phyloP scores from a whole-genome alignment of 1,140 invertebrate species.

The Elymnias hypermnestra region DNA sequence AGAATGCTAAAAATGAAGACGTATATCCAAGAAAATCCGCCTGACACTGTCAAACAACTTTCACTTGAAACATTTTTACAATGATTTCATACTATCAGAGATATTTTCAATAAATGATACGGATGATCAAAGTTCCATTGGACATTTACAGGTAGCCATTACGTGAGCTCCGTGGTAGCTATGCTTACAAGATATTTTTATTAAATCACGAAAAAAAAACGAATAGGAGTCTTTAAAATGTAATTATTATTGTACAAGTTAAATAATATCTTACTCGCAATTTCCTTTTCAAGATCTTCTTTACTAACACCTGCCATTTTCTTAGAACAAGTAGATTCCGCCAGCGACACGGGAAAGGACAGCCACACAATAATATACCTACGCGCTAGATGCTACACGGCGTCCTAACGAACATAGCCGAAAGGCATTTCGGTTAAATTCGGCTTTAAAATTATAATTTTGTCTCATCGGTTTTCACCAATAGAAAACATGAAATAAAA shows the following conservation, averaged over 20 bases:
- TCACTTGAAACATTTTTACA: conserved; percentile 55
- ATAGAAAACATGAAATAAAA: conserved; percentile 7
- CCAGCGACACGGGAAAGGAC: conserved; percentile 32
- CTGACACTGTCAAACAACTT: conserved; percentile 45
- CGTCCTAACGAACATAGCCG: conserved; percentile 48
- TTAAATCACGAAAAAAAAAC: conserved; percentile 3
- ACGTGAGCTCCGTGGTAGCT: conserved; percentile 28
- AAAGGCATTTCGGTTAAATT: conserved; percentile 31
- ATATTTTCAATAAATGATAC: conserved; percentile 51
- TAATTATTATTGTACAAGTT: neutral
- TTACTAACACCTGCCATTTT: conserved; percentile 82
- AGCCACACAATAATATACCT: conserved; percentile 71
- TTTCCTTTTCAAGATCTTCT: conserved; percentile 83
- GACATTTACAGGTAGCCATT: conserved; percentile 60
- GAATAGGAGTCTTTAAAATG: neutral
- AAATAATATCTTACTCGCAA: conserved; percentile 78
- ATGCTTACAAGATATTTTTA: conserved; percentile 11
- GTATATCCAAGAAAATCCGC: conserved; percentile 30
- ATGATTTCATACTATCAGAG: conserved; percentile 51
- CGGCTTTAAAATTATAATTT: too few species aligned
- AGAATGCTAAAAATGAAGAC: conserved; percentile 29
- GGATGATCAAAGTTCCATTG: conserved; percentile 40
- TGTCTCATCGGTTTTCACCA: conserved; percentile 15
- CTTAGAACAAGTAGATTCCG: conserved; percentile 44
- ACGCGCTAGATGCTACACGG: conserved; percentile 68